Base-by-base conservation (phyloP, 2,113 vertebrate species). In the Leptobrachium leishanense region DNA sequence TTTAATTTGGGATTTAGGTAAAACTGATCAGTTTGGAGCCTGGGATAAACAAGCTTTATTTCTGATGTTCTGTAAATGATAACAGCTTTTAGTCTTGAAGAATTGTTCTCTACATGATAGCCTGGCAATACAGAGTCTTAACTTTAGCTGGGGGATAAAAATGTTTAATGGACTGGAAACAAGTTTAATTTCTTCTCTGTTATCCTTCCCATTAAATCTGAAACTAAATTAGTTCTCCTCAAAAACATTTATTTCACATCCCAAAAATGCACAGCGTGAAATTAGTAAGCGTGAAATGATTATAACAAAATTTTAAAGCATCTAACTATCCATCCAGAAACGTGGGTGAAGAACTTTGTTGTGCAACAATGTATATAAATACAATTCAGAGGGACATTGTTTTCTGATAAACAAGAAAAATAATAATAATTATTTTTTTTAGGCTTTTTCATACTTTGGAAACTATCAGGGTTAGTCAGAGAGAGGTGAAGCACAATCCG, bases 81-180 rank as follows among this genome's bases (percentile, higher is more conserved):
- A 62, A 43, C 5, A 7, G 11, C 66, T 41, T 68, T 50, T 8
- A 50, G 4, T 8, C 46, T 8, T 50, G 4, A 50, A 50, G 46
- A 8, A 5, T 50, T 50, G 4, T 50, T 5, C 46, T 50, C 4
- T 50, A 50, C 41, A 43, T 68, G 66, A 12, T 40, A 41, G 42
- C 8, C 7, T 59, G 54, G n/a, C 55, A 62, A 43, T 42, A 1
- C 31, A 15, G 54, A 59, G 40, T 62, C 54, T 54, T 62, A 59
- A 73, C 54, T 42, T 73, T 43, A 59, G 40, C 54, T 73, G 54
- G 6, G 43, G 54, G 71, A 59, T 59, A 73, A 59, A 73, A 43
- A 54, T 73, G 54, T 43, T 59, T 59, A 73, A 73, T 73, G 71
- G 54, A 59, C 39, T 42, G 54, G 71, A 73, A 73, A 41, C 43